phyloP scores from a whole-genome alignment of 1,140 invertebrate genomes.

The Apis florea region DNA sequence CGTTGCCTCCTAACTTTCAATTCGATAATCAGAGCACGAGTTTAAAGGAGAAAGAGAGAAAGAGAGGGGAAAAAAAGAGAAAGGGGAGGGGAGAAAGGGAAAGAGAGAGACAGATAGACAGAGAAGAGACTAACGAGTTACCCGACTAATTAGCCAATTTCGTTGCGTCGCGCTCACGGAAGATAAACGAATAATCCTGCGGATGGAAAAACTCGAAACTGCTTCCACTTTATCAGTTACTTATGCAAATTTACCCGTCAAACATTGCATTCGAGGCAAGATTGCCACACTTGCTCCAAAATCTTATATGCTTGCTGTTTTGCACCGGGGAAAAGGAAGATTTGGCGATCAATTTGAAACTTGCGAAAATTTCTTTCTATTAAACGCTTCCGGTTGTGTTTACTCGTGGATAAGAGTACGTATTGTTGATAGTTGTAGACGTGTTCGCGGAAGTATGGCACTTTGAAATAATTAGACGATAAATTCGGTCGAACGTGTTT shows the following conservation, averaged over 20 bases:
- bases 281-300: not conserved
- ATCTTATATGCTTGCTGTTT: too few relatives aligned
- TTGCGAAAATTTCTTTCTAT: slow-evolving; percentile 10
- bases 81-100: too few relatives aligned
- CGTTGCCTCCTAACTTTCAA: not conserved
- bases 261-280: slow-evolving; percentile 2
- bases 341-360: not conserved
- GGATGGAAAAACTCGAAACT: slow-evolving; percentile 35
- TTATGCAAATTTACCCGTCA: slow-evolving; percentile 31
- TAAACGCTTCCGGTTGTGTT: not conserved
- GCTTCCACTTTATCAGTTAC: slow-evolving; percentile 43
- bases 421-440: too few relatives aligned
- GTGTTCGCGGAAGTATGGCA: not conserved
- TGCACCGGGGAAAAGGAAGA: not conserved
- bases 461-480: not conserved
- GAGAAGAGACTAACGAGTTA: not conserved
- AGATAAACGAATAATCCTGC: slow-evolving; percentile 22
- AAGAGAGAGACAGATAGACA: not conserved
- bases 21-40: slow-evolving; percentile 22
- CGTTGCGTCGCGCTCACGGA: slow-evolving; percentile 28
- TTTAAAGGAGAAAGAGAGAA: not conserved
- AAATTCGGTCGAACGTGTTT: not conserved
- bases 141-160: slow-evolving; percentile 47
- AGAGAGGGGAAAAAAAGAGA: too few relatives aligned
- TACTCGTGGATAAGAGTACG: not conserved